Base-by-base conservation (phyloP, 2,113 vertebrate genomes). In the Prietella phreatophila region DNA sequence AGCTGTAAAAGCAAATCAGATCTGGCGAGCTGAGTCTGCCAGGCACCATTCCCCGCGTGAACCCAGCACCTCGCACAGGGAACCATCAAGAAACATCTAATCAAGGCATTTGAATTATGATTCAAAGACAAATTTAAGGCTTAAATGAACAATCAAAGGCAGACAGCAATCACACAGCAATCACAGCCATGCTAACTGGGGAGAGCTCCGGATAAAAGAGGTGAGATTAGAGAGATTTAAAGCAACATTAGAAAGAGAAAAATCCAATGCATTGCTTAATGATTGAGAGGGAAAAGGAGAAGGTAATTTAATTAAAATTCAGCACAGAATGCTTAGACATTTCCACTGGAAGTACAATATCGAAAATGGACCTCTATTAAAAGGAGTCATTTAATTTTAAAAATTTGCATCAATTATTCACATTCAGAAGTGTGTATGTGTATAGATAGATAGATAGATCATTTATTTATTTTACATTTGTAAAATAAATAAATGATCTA, bases 201-300 rank as follows among this genome's bases (percentile, higher is more conserved):
- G 83, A 53, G 93, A 94, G 94, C 93, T 90, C 89, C 91, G 94
- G 94, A 96, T 96, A 95, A 96, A 95, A 96, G 94, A 91, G 91
- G 93, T 91, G 88, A 94, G 95, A 94, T 94, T 91, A 93, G 91
- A 95, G 94, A 93, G 93, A 94, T 93, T 96, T 93, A 95, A 95
- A 95, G 94, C 93, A 92, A 92, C 93, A 94, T 95, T 95, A 95
- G 96, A 95, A 95, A 94, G 93, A 93, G 93, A 95, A 96, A 96
- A 95, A 96, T 94, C 91, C 93, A 93, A 27, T 92, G 93, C 93
- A 91, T 91, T 88, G 90, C 93, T 93, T 96, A 96, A 95, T 95
- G 55, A 61, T 39, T 30, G 94, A 96, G 95, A 90, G 87, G 92
- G 76, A 73, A 73, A 71, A 42, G 5, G 92, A 89, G 91, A 90